A percentile compares a stretch with the other conserved stretches of the same genome.
phyloP scores from a whole-genome alignment of 2,113 vertebrate species.

The Romanogobio albipinnatus region DNA sequence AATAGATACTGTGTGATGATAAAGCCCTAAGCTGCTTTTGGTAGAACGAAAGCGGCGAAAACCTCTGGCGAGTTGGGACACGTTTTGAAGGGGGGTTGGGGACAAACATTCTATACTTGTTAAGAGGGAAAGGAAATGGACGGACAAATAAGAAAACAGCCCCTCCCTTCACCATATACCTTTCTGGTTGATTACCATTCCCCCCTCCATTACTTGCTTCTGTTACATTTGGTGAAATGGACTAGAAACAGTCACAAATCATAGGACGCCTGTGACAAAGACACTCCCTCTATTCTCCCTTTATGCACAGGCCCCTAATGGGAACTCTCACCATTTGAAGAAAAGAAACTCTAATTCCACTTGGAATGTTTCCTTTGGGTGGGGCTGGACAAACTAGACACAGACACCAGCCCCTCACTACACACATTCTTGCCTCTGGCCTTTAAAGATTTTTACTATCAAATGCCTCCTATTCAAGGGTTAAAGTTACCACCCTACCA shows the following conservation, averaged over 20 bases:
- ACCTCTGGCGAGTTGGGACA: conserved; percentile 51
- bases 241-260: conserved; percentile 56
- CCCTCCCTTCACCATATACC: conserved; percentile 20
- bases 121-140: conserved; percentile 47
- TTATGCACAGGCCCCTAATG: conserved; percentile 39
- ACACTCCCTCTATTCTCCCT: conserved; percentile 50
- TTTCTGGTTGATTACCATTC: conserved; percentile 50
- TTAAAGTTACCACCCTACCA: conserved; percentile 26
- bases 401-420: conserved; percentile 39
- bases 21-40: conserved; percentile 34
- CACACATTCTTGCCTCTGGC: conserved; percentile 40
- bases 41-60: conserved; percentile 24
- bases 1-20: conserved; percentile 41
- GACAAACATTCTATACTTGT: conserved; percentile 45
- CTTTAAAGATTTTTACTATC: conserved; percentile 48
- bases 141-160: conserved; percentile 49
- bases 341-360: conserved; percentile 63
- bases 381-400: conserved; percentile 58
- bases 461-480: conserved; percentile 43
- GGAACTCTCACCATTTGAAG: conserved; percentile 59
- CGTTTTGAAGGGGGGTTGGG: not conserved
- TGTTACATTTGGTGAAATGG: conserved; percentile 50
- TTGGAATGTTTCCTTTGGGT: conserved; percentile 64
- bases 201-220: conserved; percentile 47
- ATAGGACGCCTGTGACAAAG: conserved; percentile 40